phyloP scores from a whole-genome alignment of 2,888 invertebrate genomes.

The Cyaniris semiargus region DNA sequence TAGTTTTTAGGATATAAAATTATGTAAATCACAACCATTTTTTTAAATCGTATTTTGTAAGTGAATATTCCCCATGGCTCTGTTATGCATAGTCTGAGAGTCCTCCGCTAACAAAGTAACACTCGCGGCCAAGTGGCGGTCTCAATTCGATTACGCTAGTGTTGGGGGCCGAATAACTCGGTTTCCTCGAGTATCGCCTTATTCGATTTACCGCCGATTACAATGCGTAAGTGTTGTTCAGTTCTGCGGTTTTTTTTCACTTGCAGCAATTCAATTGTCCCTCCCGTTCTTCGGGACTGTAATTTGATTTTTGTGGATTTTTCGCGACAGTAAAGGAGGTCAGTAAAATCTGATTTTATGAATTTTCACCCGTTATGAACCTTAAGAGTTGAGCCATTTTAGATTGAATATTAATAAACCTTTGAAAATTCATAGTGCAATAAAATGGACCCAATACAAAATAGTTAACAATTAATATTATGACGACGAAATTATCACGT shows the following conservation, averaged over 20 bases:
- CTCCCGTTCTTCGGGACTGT: neutral
- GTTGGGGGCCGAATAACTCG: conserved; percentile 69
- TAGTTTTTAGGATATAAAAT: neutral
- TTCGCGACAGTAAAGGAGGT: neutral
- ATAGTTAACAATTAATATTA: neutral
- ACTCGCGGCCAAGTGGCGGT: conserved; percentile 73
- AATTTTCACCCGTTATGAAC: neutral
- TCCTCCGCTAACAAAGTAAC: conserved; percentile 74
- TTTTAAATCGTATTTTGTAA: neutral
- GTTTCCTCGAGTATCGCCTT: conserved; percentile 70
- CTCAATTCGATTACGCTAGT: conserved; percentile 75
- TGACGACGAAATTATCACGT: neutral
- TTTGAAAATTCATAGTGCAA: neutral
- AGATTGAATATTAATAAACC: neutral
- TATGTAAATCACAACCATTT: neutral
- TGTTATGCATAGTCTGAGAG: conserved; percentile 61
- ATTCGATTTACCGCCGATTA: conserved; percentile 73
- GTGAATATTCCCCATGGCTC: neutral
- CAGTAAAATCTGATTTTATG: neutral
- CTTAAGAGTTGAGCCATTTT: neutral
- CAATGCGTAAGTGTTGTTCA: conserved; percentile 67
- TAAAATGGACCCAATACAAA: neutral
- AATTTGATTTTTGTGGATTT: neutral
- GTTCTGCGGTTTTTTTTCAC: conserved; percentile 34
- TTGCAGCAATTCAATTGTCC: conserved; percentile 21